Conservation (phyloP, 2,797 vertebrate genomes). For the Vespertilio murinus region DNA sequence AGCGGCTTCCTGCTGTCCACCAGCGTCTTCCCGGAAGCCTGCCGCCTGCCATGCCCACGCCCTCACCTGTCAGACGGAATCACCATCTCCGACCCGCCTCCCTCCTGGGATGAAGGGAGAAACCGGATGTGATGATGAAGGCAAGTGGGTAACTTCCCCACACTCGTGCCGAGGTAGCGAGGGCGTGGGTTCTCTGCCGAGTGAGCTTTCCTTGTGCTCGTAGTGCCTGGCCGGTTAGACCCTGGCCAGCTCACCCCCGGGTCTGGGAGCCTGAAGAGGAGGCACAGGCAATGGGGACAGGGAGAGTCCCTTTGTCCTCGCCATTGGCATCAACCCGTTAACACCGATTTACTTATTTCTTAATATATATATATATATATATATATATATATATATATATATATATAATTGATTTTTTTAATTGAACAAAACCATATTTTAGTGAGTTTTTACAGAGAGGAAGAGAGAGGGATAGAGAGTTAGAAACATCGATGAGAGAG, state of each 20-base stretch:
- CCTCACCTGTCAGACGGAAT: neutral
- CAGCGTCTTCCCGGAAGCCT: neutral
- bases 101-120: neutral
- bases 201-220: neutral
- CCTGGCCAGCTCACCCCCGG: neutral
- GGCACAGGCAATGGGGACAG: accelerated
- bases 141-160: neutral
- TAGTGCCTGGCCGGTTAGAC: accelerated
- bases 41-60: neutral
- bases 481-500: no score
- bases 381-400: no score
- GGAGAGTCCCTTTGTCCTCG: neutral
- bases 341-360: neutral
- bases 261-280: neutral
- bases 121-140: neutral
- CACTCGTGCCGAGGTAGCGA: accelerated
- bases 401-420: no score
- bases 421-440: no score
- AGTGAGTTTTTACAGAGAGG: no score
- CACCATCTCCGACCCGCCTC: neutral
- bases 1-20: neutral
- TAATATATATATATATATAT: no score
- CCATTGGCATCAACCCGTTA: neutral
- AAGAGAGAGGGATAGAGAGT: no score
- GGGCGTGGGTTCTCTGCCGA: neutral